A percentile compares a stretch with the other conserved stretches of the same genome.
Conservation (phyloP, 2,113 vertebrate species). For the Pygoscelis adeliae region DNA sequence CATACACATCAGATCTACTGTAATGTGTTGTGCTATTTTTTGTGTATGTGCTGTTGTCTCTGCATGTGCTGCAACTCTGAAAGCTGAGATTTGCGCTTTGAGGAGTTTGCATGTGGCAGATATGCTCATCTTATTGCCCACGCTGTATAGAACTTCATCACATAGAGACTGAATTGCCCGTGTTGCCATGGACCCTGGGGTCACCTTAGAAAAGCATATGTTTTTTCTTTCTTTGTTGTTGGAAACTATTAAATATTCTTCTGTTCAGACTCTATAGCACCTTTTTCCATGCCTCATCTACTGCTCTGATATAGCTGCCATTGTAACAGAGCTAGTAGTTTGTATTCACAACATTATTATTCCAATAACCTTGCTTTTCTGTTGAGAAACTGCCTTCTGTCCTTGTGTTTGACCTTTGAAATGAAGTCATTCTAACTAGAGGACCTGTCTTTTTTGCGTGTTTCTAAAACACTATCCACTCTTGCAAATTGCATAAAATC, state of each 20-base stretch:
- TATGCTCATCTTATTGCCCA: not conserved
- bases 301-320: not conserved
- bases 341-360: not conserved
- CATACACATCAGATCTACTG: not conserved
- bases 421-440: not conserved
- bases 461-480: not conserved
- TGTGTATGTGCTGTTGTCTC: not conserved
- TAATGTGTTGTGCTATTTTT: not conserved
- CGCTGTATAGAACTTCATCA: not conserved
- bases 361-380: not conserved
- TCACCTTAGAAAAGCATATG: not conserved
- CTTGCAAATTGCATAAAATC: not conserved
- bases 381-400: not conserved
- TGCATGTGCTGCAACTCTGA: not conserved
- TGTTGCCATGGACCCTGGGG: not conserved
- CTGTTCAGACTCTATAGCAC: not conserved
- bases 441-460: not conserved
- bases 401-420: not conserved
- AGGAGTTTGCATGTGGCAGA: not conserved
- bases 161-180: not conserved
- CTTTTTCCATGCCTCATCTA: not conserved
- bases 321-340: not conserved
- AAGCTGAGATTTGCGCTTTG: not conserved
- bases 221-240: not conserved
- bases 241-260: not conserved